A percentile compares a stretch with the other conserved stretches of the same genome.
phyloP scores from a whole-genome alignment of 2,797 vertebrate species.

The Heliangelus exortis region DNA sequence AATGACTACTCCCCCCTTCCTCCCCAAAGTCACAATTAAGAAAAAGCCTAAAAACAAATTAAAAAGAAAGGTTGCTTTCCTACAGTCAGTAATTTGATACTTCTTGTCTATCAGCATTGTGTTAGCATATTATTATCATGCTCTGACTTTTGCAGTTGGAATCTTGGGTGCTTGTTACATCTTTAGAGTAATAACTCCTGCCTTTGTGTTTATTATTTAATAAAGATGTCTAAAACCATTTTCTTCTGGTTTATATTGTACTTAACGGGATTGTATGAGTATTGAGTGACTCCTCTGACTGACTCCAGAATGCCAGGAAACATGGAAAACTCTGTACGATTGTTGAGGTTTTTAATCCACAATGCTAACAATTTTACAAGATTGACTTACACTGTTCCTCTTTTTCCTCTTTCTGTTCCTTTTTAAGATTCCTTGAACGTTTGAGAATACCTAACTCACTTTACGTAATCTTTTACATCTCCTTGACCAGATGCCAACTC shows the following conservation, averaged over 20 bases:
- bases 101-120: neutral
- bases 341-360: neutral
- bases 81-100: neutral
- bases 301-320: neutral
- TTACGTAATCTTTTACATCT: neutral
- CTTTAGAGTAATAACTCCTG: slow-evolving; percentile 20
- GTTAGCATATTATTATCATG: neutral
- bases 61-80: neutral
- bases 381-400: neutral
- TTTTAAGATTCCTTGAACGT: neutral
- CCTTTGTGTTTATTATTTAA: slow-evolving; percentile 57
- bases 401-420: neutral
- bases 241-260: slow-evolving; percentile 67
- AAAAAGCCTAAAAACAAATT: no score
- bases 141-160: slow-evolving; percentile 13
- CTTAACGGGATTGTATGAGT: slow-evolving; percentile 5
- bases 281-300: neutral
- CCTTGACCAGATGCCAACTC: neutral
- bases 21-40: neutral
- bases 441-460: neutral
- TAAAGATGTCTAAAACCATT: slow-evolving; percentile 62
- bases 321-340: fast-evolving
- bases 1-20: neutral
- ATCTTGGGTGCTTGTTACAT: slow-evolving; percentile 1
- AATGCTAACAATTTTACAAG: neutral